These are phyloP conservation scores for Talpa occidentalis DNA, from an alignment of 2,113 vertebrate species.

Conservation along the genomic window DNA sequence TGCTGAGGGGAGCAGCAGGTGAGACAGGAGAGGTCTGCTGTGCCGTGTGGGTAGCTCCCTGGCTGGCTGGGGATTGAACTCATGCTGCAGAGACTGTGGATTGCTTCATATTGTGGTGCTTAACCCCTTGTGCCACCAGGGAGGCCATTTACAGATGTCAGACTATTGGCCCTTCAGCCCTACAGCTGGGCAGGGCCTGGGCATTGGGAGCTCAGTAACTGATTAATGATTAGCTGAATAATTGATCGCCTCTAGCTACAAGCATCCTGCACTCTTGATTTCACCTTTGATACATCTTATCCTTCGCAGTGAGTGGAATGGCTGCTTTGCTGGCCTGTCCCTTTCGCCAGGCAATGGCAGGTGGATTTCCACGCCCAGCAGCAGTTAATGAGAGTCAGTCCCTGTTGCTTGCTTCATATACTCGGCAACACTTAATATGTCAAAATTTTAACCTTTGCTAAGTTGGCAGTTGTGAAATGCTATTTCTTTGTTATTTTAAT, in stretches of 20 bases:
- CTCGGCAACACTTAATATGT: neutral
- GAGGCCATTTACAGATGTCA: neutral
- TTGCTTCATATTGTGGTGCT: too few species aligned
- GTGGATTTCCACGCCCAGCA: neutral
- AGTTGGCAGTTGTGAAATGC: neutral
- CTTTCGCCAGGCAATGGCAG: neutral
- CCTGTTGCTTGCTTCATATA: neutral
- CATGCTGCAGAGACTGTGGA: too few species aligned
- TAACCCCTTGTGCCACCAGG: too few species aligned
- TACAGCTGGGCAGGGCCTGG: neutral
- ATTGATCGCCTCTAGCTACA: neutral
- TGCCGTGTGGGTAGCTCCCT: too few species aligned
- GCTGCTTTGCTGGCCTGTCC: neutral
- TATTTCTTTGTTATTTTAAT: slow-evolving; percentile 35
- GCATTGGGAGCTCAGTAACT: neutral
- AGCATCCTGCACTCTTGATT: neutral
- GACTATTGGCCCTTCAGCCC: neutral
- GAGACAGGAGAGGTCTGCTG: too few species aligned
- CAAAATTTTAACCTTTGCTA: slow-evolving; percentile 24
- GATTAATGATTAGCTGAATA: neutral
- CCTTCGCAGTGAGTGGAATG: neutral
- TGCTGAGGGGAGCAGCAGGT: too few species aligned
- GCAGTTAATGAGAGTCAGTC: neutral
- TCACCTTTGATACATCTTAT: neutral
- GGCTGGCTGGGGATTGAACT: too few species aligned